Evolutionary conservation across 2,113 vertebrate species (phyloP).

Genomic region (Lipophrys pholis): DNA sequence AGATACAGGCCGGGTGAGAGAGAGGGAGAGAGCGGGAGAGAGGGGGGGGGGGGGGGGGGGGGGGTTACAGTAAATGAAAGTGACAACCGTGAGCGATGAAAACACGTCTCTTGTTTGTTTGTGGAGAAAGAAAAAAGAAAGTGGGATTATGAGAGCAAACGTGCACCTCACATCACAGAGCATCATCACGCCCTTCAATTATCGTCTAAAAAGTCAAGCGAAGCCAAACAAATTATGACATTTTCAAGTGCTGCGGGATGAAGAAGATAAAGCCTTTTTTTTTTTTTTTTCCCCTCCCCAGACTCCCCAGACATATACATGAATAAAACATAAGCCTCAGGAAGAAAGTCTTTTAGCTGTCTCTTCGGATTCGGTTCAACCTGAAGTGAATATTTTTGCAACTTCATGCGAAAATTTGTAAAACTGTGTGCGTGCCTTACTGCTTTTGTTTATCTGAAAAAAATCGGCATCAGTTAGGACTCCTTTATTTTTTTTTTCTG

Average conservation of each 20-base stretch:
- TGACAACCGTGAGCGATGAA: not conserved
- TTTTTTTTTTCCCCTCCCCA: constrained; percentile 22
- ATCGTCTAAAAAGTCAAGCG: constrained; percentile 25
- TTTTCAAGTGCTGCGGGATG: constrained; percentile 55
- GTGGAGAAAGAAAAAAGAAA: not conserved
- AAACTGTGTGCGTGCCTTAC: not conserved
- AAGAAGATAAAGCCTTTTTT: constrained; percentile 65
- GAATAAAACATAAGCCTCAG: constrained; percentile 71
- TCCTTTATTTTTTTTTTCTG: not conserved
- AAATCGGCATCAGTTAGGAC: constrained; percentile 1
- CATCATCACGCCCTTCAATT: constrained; percentile 49
- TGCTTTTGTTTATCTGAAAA: not conserved
- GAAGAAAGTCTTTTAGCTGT: constrained; percentile 61
- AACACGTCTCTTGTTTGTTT: constrained; percentile 29
- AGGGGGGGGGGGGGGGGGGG: not conserved
- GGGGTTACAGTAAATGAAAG: not conserved
- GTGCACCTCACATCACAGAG: constrained; percentile 9
- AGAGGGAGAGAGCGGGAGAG: not conserved
- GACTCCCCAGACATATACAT: constrained; percentile 47
- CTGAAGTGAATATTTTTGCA: constrained; percentile 26
- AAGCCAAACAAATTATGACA: constrained; percentile 64
- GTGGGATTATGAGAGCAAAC: constrained; percentile 15
- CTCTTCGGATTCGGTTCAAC: constrained; percentile 48
- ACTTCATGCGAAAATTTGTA: constrained; percentile 14
- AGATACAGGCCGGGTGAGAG: not conserved